A percentile compares a stretch with the other conserved stretches of the same genome.
phyloP scores from a whole-genome alignment of 2,888 invertebrate genomes.

The Zootermopsis nevadensis region DNA sequence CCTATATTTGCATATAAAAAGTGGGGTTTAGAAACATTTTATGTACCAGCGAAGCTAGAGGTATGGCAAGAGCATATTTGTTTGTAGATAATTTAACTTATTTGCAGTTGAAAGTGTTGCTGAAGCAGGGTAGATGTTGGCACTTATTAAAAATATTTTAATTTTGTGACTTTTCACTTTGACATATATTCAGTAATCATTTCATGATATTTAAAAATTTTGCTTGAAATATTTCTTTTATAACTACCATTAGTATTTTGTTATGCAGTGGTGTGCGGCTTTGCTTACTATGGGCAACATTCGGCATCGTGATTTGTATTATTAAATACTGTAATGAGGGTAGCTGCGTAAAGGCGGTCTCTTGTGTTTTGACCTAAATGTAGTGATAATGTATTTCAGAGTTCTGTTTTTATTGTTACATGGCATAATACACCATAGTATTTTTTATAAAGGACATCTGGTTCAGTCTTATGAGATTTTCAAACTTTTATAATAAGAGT shows the following conservation, averaged over 20 bases:
- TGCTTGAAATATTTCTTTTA: neutral
- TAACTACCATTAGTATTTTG: neutral
- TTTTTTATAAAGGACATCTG: too few relatives aligned
- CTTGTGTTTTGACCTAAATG: neutral
- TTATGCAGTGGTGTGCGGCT: neutral
- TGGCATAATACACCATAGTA: too few relatives aligned
- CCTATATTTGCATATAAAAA: too few relatives aligned
- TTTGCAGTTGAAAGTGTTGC: neutral
- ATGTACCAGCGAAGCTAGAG: neutral
- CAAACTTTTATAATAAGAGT: too few relatives aligned
- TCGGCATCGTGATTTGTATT: neutral
- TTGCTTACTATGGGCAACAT: neutral
- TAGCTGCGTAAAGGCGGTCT: neutral
- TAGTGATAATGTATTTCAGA: neutral
- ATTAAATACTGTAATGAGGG: neutral
- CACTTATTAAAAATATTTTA: neutral
- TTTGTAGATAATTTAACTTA: neutral
- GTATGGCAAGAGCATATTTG: neutral
- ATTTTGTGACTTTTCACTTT: neutral
- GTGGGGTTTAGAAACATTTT: neutral
- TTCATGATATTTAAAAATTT: neutral
- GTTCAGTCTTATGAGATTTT: too few relatives aligned
- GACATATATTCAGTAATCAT: neutral
- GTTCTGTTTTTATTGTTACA: neutral
- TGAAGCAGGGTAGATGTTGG: constrained; percentile 22